Evolutionary conservation across 2,113 vertebrate species (phyloP).

Genomic region (Rallus limicola): DNA sequence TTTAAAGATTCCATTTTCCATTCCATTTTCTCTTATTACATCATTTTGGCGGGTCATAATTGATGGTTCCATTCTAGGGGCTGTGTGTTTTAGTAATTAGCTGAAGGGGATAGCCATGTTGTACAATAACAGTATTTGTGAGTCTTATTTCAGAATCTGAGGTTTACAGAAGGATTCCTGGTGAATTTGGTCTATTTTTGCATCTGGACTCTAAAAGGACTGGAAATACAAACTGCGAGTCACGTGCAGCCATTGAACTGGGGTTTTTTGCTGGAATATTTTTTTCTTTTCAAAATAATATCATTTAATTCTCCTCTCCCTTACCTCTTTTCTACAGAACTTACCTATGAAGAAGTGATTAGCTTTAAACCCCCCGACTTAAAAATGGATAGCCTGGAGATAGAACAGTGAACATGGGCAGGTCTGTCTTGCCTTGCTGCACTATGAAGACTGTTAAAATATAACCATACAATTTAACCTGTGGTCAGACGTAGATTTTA

Average conservation of each 20-base stretch:
- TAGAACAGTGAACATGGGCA: slow-evolving; percentile 81
- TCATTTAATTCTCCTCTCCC: neutral
- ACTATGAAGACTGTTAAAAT: slow-evolving; percentile 62
- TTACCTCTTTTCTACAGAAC: slow-evolving; percentile 74
- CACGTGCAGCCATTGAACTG: neutral
- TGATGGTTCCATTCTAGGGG: slow-evolving; percentile 13
- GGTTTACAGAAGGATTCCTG: neutral
- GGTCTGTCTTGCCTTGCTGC: slow-evolving; percentile 46
- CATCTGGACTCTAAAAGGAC: neutral
- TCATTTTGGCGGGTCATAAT: slow-evolving; percentile 17
- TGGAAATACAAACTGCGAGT: neutral
- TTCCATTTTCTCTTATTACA: neutral
- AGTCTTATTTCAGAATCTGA: neutral
- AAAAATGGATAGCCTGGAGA: slow-evolving; percentile 86
- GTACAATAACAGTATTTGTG: neutral
- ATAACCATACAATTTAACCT: slow-evolving; percentile 46
- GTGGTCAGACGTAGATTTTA: slow-evolving; percentile 42
- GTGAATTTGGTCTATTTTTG: neutral
- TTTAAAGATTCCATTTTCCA: neutral
- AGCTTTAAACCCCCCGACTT: slow-evolving; percentile 86
- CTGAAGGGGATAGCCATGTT: neutral
- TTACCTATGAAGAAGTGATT: slow-evolving; percentile 92
- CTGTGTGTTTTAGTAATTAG: slow-evolving; percentile 4
- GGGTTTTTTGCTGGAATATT: neutral
- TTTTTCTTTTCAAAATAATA: neutral